A percentile compares a stretch with the other conserved stretches of the same genome.
Evolutionary conservation across 2,888 invertebrate species (phyloP).

Genomic region (Caenorhabditis virilis): DNA sequence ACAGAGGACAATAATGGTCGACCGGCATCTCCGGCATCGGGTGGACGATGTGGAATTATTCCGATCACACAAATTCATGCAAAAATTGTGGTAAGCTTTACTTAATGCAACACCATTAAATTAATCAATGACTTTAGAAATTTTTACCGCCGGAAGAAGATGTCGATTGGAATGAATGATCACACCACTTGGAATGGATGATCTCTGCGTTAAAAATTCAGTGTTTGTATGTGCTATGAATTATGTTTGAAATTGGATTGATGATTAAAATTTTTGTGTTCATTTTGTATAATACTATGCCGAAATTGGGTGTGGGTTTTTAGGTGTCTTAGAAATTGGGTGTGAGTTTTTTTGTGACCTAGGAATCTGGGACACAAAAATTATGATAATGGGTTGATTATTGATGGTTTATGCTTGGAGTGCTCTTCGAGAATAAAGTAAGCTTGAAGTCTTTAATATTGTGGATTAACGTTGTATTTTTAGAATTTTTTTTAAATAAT

Average conservation of each 20-base stretch:
- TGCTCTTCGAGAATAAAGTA: conserved; percentile 4
- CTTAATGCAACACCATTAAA: conserved; percentile 31
- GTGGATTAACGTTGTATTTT: not conserved
- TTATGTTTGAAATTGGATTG: conserved; percentile 2
- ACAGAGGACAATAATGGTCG: conserved; percentile 22
- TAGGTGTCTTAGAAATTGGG: conserved; percentile 1
- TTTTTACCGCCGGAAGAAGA: conserved; percentile 35
- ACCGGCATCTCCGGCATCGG: conserved; percentile 35
- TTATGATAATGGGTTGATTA: conserved; percentile 3
- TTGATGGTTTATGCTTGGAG: conserved; percentile 7
- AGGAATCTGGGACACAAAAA: conserved; percentile 1
- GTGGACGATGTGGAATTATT: conserved; percentile 30
- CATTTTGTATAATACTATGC: not conserved
- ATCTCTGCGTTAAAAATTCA: not conserved
- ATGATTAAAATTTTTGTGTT: not conserved
- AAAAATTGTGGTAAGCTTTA: conserved; percentile 33
- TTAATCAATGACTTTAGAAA: conserved; percentile 39
- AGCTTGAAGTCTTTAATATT: not conserved
- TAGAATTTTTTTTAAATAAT: not conserved
- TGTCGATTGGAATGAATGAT: conserved; percentile 37
- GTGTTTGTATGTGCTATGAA: not conserved
- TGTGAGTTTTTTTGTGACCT: not conserved
- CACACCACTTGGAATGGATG: conserved; percentile 5
- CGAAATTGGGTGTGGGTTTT: not conserved
- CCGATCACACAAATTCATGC: conserved; percentile 31